phyloP scores from a whole-genome alignment of 2,888 invertebrate species.

The Agriopis leucophaearia region DNA sequence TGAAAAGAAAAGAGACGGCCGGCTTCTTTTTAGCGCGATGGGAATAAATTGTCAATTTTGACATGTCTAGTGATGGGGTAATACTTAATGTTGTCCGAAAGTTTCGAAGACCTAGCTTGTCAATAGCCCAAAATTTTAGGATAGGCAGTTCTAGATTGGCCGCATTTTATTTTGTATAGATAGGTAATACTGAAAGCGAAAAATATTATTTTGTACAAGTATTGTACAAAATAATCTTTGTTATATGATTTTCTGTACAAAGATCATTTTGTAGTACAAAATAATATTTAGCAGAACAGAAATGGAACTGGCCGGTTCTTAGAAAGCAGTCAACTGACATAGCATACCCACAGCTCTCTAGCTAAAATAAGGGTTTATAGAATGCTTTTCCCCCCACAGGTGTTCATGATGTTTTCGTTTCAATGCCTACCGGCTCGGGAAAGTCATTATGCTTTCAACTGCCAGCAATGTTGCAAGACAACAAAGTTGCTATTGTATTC shows the following conservation, averaged over 20 bases:
- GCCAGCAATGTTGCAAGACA: conserved; percentile 94
- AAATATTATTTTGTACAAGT: too few species aligned
- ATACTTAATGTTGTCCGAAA: background rate
- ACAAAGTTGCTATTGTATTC: conserved; percentile 96
- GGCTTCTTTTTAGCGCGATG: conserved; percentile 28
- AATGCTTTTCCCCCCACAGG: conserved; percentile 76
- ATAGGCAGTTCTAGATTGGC: background rate
- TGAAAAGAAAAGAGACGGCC: conserved; percentile 23
- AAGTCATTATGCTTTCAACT: conserved; percentile 99
- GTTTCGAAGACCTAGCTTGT: too few species aligned
- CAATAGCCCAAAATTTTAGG: background rate
- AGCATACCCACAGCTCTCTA: background rate
- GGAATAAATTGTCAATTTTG: conserved; percentile 21
- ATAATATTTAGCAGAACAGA: background rate
- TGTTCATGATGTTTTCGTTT: conserved; percentile 96
- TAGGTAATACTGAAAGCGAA: background rate
- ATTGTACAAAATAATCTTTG: background rate
- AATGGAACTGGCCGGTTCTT: too few species aligned
- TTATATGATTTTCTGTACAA: too few species aligned
- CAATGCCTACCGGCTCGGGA: conserved; percentile 99
- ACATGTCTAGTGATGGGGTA: conserved; percentile 34
- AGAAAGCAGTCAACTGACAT: background rate
- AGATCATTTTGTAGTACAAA: too few species aligned
- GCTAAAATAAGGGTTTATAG: background rate
- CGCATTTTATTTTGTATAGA: background rate